Conservation (phyloP, 2,797 vertebrate species). For the Lophotriccus pileatus region DNA sequence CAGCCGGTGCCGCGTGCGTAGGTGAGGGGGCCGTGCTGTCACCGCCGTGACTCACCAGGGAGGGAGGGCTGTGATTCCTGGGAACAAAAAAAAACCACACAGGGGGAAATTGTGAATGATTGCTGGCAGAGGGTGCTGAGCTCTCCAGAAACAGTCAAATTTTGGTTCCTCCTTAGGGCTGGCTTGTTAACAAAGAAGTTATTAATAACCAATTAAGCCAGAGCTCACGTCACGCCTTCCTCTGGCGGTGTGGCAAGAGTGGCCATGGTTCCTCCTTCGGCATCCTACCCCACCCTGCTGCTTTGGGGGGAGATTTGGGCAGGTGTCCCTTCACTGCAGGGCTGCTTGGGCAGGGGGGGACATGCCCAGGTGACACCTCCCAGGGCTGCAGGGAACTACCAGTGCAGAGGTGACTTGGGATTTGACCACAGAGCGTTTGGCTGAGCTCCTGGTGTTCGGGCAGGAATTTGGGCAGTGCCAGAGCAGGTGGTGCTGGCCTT, state of each 20-base stretch:
- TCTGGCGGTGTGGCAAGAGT: conserved; percentile 1
- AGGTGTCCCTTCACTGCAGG: rapidly evolving
- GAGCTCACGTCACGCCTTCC: conserved; percentile 2
- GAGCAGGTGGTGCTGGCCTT: background rate
- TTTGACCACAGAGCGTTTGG: rapidly evolving
- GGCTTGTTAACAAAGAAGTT: conserved; percentile 37
- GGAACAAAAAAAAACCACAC: rapidly evolving
- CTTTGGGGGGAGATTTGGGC: background rate
- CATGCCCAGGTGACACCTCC: rapidly evolving
- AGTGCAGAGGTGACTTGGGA: background rate
- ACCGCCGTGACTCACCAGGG: background rate
- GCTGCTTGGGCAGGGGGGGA: background rate
- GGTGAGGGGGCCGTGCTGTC: conserved; percentile 25
- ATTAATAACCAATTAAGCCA: conserved; percentile 39
- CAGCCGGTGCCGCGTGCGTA: background rate
- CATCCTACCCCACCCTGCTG: background rate
- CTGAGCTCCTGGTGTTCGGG: background rate
- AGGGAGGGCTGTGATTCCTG: background rate
- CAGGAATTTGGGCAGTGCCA: background rate
- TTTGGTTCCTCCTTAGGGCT: background rate
- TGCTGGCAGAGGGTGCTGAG: background rate
- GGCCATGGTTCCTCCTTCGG: background rate
- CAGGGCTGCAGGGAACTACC: rapidly evolving
- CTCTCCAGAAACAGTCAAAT: background rate
- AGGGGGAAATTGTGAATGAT: background rate